phyloP scores from a whole-genome alignment of 2,113 vertebrate species.

The Protobothrops flavoviridis region DNA sequence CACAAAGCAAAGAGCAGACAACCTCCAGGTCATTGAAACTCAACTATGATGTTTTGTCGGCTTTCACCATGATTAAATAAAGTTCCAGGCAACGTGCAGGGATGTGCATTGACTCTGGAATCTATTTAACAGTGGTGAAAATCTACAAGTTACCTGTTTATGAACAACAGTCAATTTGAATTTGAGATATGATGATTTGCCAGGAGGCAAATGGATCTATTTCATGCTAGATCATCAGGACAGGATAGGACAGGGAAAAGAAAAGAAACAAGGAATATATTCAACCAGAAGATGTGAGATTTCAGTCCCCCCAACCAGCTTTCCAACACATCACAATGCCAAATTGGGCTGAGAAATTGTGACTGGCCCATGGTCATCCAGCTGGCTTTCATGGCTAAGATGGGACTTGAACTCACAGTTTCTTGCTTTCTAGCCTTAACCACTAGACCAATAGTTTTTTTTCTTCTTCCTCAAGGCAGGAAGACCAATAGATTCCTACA shows the following conservation, averaged over 20 bases:
- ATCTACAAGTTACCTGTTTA: neutral
- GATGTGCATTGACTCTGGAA: neutral
- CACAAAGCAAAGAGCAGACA: neutral
- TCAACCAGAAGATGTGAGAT: neutral
- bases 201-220: neutral
- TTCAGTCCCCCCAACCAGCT: neutral
- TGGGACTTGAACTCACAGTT: neutral
- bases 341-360: neutral
- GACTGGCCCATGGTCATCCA: neutral
- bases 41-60: neutral
- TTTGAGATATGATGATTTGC: neutral
- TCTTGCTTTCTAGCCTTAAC: neutral
- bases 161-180: neutral
- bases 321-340: neutral
- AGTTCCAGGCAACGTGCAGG: neutral
- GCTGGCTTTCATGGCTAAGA: neutral
- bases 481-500: neutral
- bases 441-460: neutral
- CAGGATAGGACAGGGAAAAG: neutral
- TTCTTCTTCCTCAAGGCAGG: neutral
- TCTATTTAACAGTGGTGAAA: neutral
- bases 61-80: neutral
- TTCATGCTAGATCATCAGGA: neutral
- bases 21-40: neutral
- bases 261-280: neutral